Percentiles rank a stretch among this genome's conserved stretches.
phyloP scores from a whole-genome alignment of 2,888 invertebrate species.

The Eurytoma adleriae region DNA sequence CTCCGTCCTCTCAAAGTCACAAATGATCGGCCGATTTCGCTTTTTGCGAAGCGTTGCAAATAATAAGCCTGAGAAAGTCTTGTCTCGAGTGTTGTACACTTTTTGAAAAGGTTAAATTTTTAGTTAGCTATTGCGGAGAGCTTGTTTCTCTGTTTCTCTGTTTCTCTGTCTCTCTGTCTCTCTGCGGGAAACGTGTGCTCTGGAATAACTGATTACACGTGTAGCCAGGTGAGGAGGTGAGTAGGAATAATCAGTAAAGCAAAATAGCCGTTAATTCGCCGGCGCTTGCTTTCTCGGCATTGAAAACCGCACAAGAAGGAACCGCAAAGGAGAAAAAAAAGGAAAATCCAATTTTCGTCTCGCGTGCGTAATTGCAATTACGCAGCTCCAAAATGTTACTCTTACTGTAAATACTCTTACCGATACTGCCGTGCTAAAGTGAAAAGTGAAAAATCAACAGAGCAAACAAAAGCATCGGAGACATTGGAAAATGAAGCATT shows the following conservation, averaged over 20 bases:
- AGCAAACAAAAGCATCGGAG: neutral
- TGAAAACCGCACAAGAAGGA: slow-evolving; percentile 45
- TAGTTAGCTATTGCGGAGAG: neutral
- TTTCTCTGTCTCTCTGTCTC: slow-evolving; percentile 9
- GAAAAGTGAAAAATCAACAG: slow-evolving; percentile 2
- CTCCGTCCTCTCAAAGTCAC: slow-evolving; percentile 8
- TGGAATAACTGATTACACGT: slow-evolving; percentile 26
- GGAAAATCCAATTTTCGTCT: slow-evolving; percentile 56
- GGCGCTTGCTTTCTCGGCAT: slow-evolving; percentile 1
- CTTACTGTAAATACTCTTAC: slow-evolving; percentile 14
- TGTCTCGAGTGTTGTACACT: too few relatives aligned
- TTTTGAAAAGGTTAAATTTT: neutral
- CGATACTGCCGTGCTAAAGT: neutral
- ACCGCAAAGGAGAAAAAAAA: slow-evolving; percentile 45
- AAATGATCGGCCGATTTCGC: neutral
- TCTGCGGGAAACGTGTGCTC: neutral
- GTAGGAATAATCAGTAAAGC: slow-evolving; percentile 46
- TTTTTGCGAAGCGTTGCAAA: too few relatives aligned
- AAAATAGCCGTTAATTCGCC: slow-evolving; percentile 50
- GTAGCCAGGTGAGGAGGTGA: slow-evolving; percentile 23
- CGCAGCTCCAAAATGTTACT: slow-evolving; percentile 51
- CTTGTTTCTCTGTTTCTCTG: too few relatives aligned
- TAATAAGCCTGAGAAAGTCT: too few relatives aligned
- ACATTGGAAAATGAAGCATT: slow-evolving; percentile 7
- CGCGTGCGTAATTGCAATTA: slow-evolving; percentile 47